Evolutionary conservation across 2,888 invertebrate species (phyloP).

Genomic region (Ligdia adustata): DNA sequence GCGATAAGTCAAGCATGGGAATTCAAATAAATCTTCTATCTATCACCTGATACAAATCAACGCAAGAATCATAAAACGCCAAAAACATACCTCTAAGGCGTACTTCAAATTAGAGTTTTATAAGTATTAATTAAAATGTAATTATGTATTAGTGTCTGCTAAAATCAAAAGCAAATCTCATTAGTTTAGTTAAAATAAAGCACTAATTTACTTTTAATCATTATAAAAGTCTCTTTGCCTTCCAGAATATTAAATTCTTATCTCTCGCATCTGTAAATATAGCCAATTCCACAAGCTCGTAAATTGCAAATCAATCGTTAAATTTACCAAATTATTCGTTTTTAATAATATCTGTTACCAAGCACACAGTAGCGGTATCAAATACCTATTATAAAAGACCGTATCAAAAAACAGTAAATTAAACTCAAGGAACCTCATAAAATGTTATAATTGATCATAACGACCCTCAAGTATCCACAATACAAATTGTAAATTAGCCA

Average conservation of each 20-base stretch:
- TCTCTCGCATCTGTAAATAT: constrained; percentile 6
- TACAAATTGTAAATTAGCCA: constrained; percentile 72
- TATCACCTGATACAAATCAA: no score
- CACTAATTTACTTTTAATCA: no score
- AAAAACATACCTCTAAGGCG: no score
- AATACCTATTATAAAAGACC: constrained; percentile 43
- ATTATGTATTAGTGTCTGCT: no score
- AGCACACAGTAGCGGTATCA: constrained; percentile 47
- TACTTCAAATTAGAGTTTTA: no score
- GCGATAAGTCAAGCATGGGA: no score
- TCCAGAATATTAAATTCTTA: background rate
- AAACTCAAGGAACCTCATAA: constrained; percentile 57
- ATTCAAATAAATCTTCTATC: no score
- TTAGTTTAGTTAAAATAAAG: no score
- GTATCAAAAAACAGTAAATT: constrained; percentile 41
- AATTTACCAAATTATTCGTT: constrained; percentile 34
- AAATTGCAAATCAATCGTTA: constrained; percentile 21
- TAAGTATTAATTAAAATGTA: no score
- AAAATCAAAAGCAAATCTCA: no score
- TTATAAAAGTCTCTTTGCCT: no score
- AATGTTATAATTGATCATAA: constrained; percentile 62
- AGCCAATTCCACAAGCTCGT: constrained; percentile 8
- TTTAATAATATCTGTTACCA: constrained; percentile 43
- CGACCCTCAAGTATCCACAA: constrained; percentile 41
- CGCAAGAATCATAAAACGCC: no score